Evolutionary conservation across 2,113 vertebrate species (phyloP).

Genomic region (Felis catus): DNA sequence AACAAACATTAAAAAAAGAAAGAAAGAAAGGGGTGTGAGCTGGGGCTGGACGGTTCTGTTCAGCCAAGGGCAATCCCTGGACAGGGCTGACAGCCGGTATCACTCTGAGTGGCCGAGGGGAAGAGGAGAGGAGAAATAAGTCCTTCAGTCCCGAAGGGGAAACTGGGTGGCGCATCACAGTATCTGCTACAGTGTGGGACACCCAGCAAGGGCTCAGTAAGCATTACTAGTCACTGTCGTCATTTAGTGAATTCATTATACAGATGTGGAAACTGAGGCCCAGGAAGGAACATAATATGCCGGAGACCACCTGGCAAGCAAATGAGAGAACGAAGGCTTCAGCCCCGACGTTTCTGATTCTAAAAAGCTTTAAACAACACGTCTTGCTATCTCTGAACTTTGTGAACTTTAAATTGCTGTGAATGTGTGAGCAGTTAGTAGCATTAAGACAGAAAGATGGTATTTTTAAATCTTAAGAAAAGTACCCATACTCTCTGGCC

Average conservation of each 20-base stretch:
- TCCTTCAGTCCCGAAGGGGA: background rate
- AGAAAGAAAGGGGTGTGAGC: background rate
- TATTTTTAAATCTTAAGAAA: background rate
- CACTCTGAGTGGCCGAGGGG: background rate
- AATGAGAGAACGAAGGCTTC: background rate
- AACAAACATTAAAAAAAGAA: too few species aligned
- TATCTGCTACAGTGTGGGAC: background rate
- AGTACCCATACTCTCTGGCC: background rate
- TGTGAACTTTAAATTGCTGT: background rate
- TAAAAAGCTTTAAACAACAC: background rate
- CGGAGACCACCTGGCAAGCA: background rate
- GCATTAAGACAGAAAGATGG: background rate
- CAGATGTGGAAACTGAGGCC: background rate
- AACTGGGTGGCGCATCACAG: background rate
- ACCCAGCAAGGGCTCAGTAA: background rate
- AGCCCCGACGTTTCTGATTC: background rate
- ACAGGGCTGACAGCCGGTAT: background rate
- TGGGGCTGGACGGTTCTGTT: background rate
- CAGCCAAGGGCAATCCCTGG: background rate
- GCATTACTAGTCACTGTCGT: background rate
- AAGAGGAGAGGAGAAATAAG: background rate
- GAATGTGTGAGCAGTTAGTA: background rate
- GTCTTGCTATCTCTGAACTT: background rate
- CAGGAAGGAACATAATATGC: background rate
- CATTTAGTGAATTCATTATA: background rate